Evolutionary conservation across 92 coral and sea anemone genomes (phyloP), one percentile per base, ranked within the genome.

Genomic region (Phenganax stokvisi): DNA sequence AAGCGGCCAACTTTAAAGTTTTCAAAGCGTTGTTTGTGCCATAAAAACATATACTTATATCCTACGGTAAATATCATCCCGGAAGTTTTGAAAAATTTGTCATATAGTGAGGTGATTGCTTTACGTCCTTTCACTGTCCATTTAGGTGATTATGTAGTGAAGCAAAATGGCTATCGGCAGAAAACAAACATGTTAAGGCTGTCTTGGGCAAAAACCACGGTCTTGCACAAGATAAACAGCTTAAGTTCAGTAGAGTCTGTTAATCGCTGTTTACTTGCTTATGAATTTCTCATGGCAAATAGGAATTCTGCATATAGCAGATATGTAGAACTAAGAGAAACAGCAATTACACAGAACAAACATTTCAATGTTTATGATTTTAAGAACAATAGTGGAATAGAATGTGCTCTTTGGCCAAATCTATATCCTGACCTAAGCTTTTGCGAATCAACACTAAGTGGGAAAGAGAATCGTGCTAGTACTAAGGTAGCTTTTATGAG

Each of bases 381-480:
- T 1, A 12, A 13, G 1, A 64, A 0, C 2, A 64, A 64, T 29
- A 20, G 47, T 37, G 47, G 47, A 37, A 37, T 37, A 1, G 47
- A 37, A 37, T 37, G 47, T 37, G 47, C 47, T 0, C 70, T 64
- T 9, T 70, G 54, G 51, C 54, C 20, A 58, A 81, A 29, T 53
- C 16, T 71, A 1, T 83, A 83, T 71, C 89, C 92, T 0, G 71
- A 11, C 10, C 15, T 51, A 5, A 7, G 10, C 6, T 89, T 89
- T 84, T 86, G 87, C 37, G 86, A 84, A 56, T 60, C 87, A 8
- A 30, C n/a, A 0, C 11, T 86, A 11, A 66, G 56, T 11, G 92
- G 91, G 0, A 56, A 59, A 51, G 57, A 71, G 16, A 70, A 65
- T 7, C 37, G 87, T 6, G 20, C 76, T 3, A 83, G 85, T 60